Conservation (phyloP, 2,113 vertebrate species). For the Pomatorhinus ruficollis region DNA sequence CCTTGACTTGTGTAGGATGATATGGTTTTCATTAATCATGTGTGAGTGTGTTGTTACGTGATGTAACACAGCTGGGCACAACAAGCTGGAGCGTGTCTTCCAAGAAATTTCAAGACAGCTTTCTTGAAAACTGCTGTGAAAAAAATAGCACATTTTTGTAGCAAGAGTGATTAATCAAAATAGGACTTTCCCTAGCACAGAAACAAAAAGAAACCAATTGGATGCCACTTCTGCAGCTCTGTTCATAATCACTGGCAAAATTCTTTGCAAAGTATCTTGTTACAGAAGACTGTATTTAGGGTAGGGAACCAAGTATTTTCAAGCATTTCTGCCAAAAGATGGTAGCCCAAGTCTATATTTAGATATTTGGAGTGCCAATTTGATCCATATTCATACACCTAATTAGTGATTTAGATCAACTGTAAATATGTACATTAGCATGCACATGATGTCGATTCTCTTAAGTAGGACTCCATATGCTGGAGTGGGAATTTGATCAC, state of each 20-base stretch:
- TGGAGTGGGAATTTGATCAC: not conserved
- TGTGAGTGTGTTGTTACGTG: not conserved
- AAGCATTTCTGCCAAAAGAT: not conserved
- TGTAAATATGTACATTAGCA: not conserved
- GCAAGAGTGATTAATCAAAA: constrained; percentile 18
- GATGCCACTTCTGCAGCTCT: not conserved
- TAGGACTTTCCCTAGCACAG: not conserved
- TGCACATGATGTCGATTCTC: not conserved
- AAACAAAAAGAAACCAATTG: not conserved
- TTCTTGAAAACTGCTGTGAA: not conserved
- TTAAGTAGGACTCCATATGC: not conserved
- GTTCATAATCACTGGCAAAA: not conserved
- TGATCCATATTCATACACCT: not conserved
- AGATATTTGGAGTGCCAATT: not conserved
- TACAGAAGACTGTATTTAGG: not conserved
- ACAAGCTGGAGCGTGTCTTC: not conserved
- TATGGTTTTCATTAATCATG: not conserved
- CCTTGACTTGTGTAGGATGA: not conserved
- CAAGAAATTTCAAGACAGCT: constrained; percentile 6
- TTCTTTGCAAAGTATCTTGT: not conserved
- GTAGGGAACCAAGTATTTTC: not conserved
- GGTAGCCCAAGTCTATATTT: not conserved
- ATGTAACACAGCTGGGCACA: not conserved
- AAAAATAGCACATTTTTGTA: not conserved
- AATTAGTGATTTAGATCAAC: not conserved